phyloP scores from a whole-genome alignment of 2,797 vertebrate species.

The Propithecus perrieri region DNA sequence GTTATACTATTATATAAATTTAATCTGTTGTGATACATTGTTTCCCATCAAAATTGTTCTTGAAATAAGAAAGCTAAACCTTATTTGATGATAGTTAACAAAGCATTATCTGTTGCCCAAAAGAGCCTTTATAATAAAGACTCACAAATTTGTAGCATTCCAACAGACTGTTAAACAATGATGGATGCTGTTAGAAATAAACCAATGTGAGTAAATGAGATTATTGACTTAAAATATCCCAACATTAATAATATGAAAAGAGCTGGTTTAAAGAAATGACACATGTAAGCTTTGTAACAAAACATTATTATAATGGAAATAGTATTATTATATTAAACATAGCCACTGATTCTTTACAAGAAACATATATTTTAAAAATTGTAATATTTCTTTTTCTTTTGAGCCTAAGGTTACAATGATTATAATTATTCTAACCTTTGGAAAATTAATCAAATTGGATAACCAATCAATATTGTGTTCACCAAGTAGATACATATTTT shows the following conservation, averaged over 20 bases:
- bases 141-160: conserved; percentile 7
- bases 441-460: neutral
- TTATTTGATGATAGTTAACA: neutral
- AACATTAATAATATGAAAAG: conserved; percentile 7
- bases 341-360: neutral
- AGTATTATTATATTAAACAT: neutral
- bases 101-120: neutral
- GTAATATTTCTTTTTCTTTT: neutral
- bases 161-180: conserved; percentile 9
- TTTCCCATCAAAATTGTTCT: neutral
- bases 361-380: neutral
- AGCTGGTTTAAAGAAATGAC: neutral
- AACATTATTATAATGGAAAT: neutral
- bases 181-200: conserved; percentile 29
- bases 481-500: neutral
- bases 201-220: conserved; percentile 28
- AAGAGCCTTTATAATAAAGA: neutral
- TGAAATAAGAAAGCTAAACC: neutral
- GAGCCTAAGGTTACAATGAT: neutral
- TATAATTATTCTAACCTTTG: neutral
- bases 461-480: neutral
- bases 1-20: neutral
- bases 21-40: neutral
- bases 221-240: neutral
- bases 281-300: neutral